Percentiles rank a stretch among this genome's conserved stretches.
Evolutionary conservation across 2,113 vertebrate species (phyloP).

Genomic region (Zosterops japonicus): DNA sequence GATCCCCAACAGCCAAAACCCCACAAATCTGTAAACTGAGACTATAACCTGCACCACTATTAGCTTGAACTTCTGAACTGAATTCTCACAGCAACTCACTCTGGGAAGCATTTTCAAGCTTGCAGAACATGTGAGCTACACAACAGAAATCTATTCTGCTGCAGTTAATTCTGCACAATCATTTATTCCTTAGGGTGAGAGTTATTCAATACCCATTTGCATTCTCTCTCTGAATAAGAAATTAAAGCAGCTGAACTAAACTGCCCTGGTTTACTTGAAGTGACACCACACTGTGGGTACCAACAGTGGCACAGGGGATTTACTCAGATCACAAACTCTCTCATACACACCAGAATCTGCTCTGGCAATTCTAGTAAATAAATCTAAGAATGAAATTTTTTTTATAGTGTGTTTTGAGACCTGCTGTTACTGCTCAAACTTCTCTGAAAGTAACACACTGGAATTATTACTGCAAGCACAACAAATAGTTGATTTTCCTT

Average conservation of each 20-base stretch:
- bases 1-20: not conserved
- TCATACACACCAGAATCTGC: not conserved
- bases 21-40: not conserved
- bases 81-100: not conserved
- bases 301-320: not conserved
- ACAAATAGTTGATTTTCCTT: constrained; percentile 1
- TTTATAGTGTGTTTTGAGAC: constrained; percentile 25
- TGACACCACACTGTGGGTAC: not conserved
- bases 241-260: not conserved
- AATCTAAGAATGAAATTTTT: constrained; percentile 22
- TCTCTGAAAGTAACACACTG: not conserved
- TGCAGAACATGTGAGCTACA: not conserved
- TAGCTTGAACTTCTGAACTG: not conserved
- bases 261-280: not conserved
- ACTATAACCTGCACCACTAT: accelerated
- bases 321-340: not conserved
- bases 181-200: not conserved
- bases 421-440: constrained; percentile 44
- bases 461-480: constrained; percentile 30
- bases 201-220: not conserved
- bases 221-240: not conserved
- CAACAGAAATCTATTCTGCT: not conserved
- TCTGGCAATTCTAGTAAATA: constrained; percentile 59
- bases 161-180: not conserved
- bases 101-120: not conserved